These are phyloP conservation scores for Epinephelus cyanopodus DNA, from an alignment of 2,113 vertebrate species.

Conservation along the genomic window DNA sequence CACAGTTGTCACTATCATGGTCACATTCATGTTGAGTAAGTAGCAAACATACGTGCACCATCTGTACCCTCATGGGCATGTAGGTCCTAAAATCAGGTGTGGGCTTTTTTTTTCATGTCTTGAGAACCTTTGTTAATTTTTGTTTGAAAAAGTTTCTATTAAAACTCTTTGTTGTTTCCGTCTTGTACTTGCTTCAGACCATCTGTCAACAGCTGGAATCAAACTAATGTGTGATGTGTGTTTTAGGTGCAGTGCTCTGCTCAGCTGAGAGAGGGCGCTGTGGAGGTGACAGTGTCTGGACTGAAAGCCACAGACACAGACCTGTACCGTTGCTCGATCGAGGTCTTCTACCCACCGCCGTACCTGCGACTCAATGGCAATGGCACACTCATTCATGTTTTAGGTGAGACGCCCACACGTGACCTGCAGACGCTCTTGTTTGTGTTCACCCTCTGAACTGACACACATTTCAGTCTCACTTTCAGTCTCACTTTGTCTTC, in stretches of 20 bases:
- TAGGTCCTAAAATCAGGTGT: too few relatives aligned
- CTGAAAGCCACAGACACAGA: constrained; percentile 77
- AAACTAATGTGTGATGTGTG: not conserved
- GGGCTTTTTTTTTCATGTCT: not conserved
- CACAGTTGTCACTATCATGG: too few relatives aligned
- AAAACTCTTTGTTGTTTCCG: not conserved
- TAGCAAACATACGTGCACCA: too few relatives aligned
- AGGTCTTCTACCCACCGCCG: constrained; percentile 78
- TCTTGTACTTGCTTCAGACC: too few relatives aligned
- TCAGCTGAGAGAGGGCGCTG: constrained; percentile 37
- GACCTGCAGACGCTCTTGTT: not conserved
- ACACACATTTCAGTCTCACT: not conserved
- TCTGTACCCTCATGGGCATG: too few relatives aligned
- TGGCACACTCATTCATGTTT: constrained; percentile 75
- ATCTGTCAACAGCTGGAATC: too few relatives aligned
- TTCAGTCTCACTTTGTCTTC: not conserved
- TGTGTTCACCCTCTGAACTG: not conserved
- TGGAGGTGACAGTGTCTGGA: constrained; percentile 73
- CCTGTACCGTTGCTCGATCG: constrained; percentile 74
- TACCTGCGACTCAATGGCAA: constrained; percentile 70
- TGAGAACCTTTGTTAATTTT: not conserved
- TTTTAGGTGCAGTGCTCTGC: constrained; percentile 62
- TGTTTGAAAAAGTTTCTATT: not conserved
- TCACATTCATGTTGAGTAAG: too few relatives aligned
- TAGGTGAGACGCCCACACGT: constrained; percentile 58